Evolutionary conservation across 1,140 invertebrate genomes (phyloP), one percentile per base, ranked within the genome.

Genomic region (Rhopalosiphum maidis): DNA sequence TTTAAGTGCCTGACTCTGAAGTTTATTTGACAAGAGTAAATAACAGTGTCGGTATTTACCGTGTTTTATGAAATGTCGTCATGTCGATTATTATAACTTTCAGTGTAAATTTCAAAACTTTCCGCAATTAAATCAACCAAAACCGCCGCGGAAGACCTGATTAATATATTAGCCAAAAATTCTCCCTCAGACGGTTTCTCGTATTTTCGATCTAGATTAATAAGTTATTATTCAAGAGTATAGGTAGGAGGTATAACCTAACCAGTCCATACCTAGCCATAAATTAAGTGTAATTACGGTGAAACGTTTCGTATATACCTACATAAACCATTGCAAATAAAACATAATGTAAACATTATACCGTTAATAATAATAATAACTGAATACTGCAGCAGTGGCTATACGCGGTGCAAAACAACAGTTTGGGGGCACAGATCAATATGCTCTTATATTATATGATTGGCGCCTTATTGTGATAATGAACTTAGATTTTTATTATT

Each of bases 51-150:
- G 25, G 86, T 87, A 87, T 87, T 46, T 15, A 15, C 9, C 18
- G 46, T 46, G 46, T 87, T 87, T 87, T 8, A 48, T 87, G 30
- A 87, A 87, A 87, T 48, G 30, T 48, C 46, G 86, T 48, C 46
- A 48, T 48, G 43, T 87, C 30, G 86, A 87, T 87, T 87, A 48
- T 87, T 87, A 25, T 6, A 48, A 48, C 43, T 87, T 87, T 51
- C 46, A 48, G 11, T n/a, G n/a, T 51, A 87, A 87, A 87, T 87
- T 51, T 87, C 46, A n/a, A 87, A 87, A 87, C 43, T 87, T 87
- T 87, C 4, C 43, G 43, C 15, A 87, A 87, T 87, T 87, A 87
- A 48, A 87, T 87, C 25, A 48, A 87, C 86, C 43, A n/a, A 87
- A 48, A 87, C 30, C 30, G 2, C 2, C 6, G 46, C 43, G 2